Evolutionary conservation across 2,888 invertebrate species (phyloP).

Genomic region (Frankliniella intonsa): DNA sequence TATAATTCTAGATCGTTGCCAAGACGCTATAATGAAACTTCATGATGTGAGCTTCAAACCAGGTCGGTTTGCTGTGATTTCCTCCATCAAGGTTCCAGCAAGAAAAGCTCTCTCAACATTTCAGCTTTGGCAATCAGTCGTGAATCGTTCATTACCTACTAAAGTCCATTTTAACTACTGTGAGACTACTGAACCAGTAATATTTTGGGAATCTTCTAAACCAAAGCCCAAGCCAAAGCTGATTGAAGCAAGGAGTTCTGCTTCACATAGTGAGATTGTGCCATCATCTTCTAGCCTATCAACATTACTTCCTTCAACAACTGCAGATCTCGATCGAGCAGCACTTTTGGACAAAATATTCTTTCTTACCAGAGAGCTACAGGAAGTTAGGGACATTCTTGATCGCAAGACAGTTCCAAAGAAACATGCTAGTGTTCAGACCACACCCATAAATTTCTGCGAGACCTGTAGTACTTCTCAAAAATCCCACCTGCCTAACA

Average conservation of each 20-base stretch:
- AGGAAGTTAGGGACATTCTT: not conserved
- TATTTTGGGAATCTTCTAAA: not conserved
- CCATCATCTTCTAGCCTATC: not conserved
- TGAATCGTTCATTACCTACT: not conserved
- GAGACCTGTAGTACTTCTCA: not conserved
- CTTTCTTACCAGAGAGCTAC: not conserved
- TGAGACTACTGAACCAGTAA: not conserved
- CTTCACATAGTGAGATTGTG: not conserved
- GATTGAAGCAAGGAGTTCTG: not conserved
- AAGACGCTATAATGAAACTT: slow-evolving; percentile 12
- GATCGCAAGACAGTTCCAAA: not conserved
- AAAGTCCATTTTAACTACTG: not conserved
- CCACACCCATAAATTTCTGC: not conserved
- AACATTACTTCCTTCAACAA: not conserved
- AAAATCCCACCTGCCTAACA: too few relatives aligned
- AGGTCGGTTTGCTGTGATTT: not conserved
- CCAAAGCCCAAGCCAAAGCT: slow-evolving; percentile 2
- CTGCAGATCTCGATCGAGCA: not conserved
- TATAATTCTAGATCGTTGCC: not conserved
- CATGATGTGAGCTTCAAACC: slow-evolving; percentile 16
- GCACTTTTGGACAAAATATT: not conserved
- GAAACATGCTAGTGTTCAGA: not conserved
- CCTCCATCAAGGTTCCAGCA: not conserved
- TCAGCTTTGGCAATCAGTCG: not conserved
- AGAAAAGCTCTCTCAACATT: not conserved